phyloP scores from a whole-genome alignment of 2,888 invertebrate genomes.

The Andrena minutula region DNA sequence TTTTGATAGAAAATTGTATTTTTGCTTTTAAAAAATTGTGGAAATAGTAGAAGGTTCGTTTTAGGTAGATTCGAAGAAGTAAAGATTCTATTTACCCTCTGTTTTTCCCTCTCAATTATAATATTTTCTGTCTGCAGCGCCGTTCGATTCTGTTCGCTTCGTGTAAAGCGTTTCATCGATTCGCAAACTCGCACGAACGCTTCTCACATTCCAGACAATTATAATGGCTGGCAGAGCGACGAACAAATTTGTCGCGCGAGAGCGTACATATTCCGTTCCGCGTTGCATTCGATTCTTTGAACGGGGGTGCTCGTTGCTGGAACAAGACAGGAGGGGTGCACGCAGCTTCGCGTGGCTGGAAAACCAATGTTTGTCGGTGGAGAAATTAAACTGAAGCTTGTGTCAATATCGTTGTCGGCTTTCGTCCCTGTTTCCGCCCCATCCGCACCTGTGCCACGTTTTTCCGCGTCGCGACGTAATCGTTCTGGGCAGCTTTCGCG shows the following conservation, averaged over 20 bases:
- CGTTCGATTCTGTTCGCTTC: background rate
- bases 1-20: too few relatives aligned
- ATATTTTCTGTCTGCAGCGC: background rate
- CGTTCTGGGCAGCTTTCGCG: constrained; percentile 36
- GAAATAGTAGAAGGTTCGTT: too few relatives aligned
- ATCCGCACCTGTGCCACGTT: constrained; percentile 73
- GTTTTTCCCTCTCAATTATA: background rate
- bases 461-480: constrained; percentile 66
- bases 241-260: constrained; percentile 55
- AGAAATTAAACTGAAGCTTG: constrained; percentile 83
- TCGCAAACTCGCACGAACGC: constrained; percentile 17
- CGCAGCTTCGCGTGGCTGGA: constrained; percentile 72
- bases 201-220: constrained; percentile 14
- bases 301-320: constrained; percentile 34
- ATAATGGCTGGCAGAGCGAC: constrained; percentile 35
- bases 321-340: constrained; percentile 44
- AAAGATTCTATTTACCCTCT: background rate
- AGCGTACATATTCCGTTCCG: constrained; percentile 43
- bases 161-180: constrained; percentile 10
- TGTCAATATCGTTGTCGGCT: constrained; percentile 82
- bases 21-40: too few relatives aligned
- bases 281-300: constrained; percentile 43
- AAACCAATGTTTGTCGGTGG: constrained; percentile 81
- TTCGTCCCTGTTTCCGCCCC: constrained; percentile 74
- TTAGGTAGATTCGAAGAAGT: too few relatives aligned